Base-by-base conservation (phyloP, 2,797 vertebrate species). In the Peromyscus eremicus region DNA sequence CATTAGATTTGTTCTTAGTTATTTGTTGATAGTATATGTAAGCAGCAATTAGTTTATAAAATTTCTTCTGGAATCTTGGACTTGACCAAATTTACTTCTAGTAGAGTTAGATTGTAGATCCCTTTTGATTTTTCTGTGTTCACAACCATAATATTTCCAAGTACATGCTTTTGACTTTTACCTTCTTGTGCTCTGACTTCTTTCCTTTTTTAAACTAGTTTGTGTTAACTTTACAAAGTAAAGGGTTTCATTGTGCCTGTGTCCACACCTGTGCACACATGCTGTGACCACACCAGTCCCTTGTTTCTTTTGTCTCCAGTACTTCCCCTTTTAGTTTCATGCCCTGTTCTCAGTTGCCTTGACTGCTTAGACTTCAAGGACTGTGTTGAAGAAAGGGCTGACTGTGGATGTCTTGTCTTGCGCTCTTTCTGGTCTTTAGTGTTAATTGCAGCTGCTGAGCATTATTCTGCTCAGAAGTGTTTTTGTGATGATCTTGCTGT, bases 11-110 rank as follows among this genome's bases (percentile, higher is more conserved):
- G 57, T 86, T 82, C 34, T 83, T 96, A 71, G 64, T 83, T 96
- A 66, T 87, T 94, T 92, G 37, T 92, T 87, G 49, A 82, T 90
- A 81, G 40, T 83, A n/a, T 71, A 5, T 91, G 52, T 66, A 96
- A 86, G 73, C 19, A 52, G 29, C 10, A 55, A 37, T 60, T 76
- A 21, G 34, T 86, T 86, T 96, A 70, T 66, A 52, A 86, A 52
- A 17, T 90, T 96, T 96, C 86, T 94, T 92, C 29, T 91, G 71
- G 66, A 94, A 73, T 85, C 91, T 93, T 96, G 2, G 17, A 88
- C 5, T 96, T 92, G 89, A n/a, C 52, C 52, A 62, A 88, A 43
- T 64, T 92, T 96, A 79, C 52, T 84, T 92, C 55, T 94, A 57
- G 43, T 52, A 81, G 64, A 49, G 14, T 81, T 95, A 57, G 21